These are phyloP conservation scores for Hoplodrina blanda DNA, from an alignment of 2,888 invertebrate species.

Conservation along the genomic window DNA sequence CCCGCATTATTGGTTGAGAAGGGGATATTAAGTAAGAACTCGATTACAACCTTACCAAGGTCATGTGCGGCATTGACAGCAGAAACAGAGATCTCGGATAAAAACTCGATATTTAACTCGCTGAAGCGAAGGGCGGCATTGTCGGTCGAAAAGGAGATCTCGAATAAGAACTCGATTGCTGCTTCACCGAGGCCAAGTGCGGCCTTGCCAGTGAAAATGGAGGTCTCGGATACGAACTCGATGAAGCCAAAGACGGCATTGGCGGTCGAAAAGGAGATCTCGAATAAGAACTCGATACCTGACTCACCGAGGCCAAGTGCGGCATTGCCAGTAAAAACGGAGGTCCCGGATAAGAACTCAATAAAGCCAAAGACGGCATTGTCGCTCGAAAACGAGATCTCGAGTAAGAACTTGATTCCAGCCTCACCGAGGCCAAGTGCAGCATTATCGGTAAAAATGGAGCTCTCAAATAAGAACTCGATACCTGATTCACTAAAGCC, in stretches of 20 bases:
- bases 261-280: conserved; percentile 49
- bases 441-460: neutral
- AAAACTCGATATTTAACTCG: too few relatives aligned
- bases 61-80: neutral
- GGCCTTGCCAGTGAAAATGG: too few relatives aligned
- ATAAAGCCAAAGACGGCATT: neutral
- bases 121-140: too few relatives aligned
- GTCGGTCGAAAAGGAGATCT: conserved; percentile 10
- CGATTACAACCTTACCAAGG: conserved; percentile 2
- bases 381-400: neutral
- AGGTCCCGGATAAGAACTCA: conserved; percentile 21
- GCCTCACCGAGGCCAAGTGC: neutral
- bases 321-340: conserved; percentile 24
- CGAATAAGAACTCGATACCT: conserved; percentile 25
- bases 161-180: conserved; percentile 12
- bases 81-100: too few relatives aligned
- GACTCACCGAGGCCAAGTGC: conserved; percentile 6
- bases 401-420: neutral
- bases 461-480: conserved; percentile 21
- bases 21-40: conserved; percentile 20
- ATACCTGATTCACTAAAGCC: conserved; percentile 20
- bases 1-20: too few relatives aligned
- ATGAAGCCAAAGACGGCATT: too few relatives aligned
- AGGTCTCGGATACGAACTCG: too few relatives aligned
- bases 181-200: neutral